phyloP scores from a whole-genome alignment of 1,140 invertebrate species.

The Ceratosolen solmsi region DNA sequence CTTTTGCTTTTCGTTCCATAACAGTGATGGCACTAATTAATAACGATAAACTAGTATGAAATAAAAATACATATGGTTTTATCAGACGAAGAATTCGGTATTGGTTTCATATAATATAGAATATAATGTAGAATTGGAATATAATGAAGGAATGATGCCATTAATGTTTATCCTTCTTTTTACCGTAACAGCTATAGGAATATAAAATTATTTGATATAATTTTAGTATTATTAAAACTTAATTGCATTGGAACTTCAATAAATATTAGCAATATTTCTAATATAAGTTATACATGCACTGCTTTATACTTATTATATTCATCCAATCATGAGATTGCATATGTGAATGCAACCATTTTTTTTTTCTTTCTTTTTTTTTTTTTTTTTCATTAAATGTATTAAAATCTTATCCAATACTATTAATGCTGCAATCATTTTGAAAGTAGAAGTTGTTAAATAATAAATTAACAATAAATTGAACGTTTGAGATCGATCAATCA shows the following conservation, averaged over 20 bases:
- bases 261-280: too few relatives aligned
- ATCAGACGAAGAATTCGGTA: neutral
- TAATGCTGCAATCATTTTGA: neutral
- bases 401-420: neutral
- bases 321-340: neutral
- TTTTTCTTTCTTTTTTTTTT: too few relatives aligned
- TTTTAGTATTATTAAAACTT: too few relatives aligned
- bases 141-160: too few relatives aligned
- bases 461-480: neutral
- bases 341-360: neutral
- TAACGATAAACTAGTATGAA: neutral
- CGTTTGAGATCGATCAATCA: neutral
- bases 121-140: too few relatives aligned
- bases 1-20: slow-evolving; percentile 9
- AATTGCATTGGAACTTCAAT: too few relatives aligned
- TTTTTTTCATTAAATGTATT: neutral
- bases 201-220: neutral
- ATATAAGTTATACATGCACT: too few relatives aligned
- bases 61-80: slow-evolving; percentile 9
- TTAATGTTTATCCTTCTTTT: too few relatives aligned
- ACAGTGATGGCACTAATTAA: slow-evolving; percentile 2
- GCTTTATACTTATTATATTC: neutral
- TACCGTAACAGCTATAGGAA: neutral
- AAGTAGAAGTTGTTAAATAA: neutral
- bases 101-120: neutral